A percentile compares a stretch with the other conserved stretches of the same genome.
phyloP scores from a whole-genome alignment of 2,113 vertebrate genomes.

The Sinocyclocheilus rhinocerous region DNA sequence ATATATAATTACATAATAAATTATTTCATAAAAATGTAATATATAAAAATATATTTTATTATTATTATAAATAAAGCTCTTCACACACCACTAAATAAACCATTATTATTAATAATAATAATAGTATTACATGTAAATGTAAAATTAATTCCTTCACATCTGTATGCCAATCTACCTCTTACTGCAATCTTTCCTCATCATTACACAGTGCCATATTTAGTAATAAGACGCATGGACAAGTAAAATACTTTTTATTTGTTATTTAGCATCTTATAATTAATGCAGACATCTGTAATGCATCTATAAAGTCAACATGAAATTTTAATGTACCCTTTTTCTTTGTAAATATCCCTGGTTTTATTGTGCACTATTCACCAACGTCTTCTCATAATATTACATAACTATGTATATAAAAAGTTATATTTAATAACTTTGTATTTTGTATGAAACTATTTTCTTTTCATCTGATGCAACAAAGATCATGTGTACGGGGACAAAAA shows the following conservation, averaged over 20 bases:
- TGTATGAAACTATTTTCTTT: neutral
- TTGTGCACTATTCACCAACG: too few species aligned
- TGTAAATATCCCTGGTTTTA: neutral
- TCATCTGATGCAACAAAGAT: neutral
- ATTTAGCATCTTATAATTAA: neutral
- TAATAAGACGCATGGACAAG: neutral
- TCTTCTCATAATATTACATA: neutral
- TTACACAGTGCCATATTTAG: neutral
- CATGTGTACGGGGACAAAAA: neutral
- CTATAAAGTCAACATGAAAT: neutral
- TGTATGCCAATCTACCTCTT: neutral
- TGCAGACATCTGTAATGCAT: neutral
- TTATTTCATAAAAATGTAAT: neutral
- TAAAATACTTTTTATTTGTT: neutral
- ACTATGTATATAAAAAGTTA: too few species aligned
- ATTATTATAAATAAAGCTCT: neutral
- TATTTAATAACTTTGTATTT: neutral
- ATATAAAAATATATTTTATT: neutral
- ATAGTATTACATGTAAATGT: neutral
- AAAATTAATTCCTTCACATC: neutral
- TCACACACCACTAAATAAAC: too few species aligned
- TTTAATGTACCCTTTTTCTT: neutral
- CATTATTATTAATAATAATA: neutral
- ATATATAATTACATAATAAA: neutral
- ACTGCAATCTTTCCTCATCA: neutral